Conservation (phyloP, 2,797 vertebrate species). For the Halcyon badia region DNA sequence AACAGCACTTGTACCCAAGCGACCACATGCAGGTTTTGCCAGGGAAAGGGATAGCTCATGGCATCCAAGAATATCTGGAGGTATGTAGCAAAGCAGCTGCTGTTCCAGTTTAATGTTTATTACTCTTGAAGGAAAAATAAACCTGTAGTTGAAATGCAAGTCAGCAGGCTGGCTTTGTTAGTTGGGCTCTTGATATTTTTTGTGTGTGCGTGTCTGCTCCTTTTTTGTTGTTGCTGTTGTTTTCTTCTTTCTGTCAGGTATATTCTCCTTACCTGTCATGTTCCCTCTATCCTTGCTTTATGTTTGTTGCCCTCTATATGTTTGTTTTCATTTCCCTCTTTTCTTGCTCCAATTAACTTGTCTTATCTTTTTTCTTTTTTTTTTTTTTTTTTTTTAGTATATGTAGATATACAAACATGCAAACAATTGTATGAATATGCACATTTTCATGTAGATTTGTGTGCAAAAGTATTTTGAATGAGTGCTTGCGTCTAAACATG, state of each 20-base stretch:
- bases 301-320: neutral
- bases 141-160: neutral
- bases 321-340: neutral
- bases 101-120: neutral
- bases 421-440: neutral
- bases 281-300: neutral
- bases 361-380: neutral
- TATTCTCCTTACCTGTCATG: neutral
- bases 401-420: neutral
- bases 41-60: neutral
- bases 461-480: neutral
- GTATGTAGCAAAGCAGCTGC: neutral
- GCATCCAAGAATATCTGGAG: neutral
- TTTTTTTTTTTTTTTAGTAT: neutral
- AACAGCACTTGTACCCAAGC: neutral
- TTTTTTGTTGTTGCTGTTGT: neutral
- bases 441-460: neutral
- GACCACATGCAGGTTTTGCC: accelerated
- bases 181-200: neutral
- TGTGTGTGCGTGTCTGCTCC: neutral
- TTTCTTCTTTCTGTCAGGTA: neutral
- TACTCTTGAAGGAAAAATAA: slow-evolving; percentile 12
- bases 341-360: neutral
- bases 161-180: neutral
- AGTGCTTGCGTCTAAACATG: neutral